Evolutionary conservation across 2,113 vertebrate genomes (phyloP), one percentile per base, ranked within the genome.

Genomic region (Lepus americanus): DNA sequence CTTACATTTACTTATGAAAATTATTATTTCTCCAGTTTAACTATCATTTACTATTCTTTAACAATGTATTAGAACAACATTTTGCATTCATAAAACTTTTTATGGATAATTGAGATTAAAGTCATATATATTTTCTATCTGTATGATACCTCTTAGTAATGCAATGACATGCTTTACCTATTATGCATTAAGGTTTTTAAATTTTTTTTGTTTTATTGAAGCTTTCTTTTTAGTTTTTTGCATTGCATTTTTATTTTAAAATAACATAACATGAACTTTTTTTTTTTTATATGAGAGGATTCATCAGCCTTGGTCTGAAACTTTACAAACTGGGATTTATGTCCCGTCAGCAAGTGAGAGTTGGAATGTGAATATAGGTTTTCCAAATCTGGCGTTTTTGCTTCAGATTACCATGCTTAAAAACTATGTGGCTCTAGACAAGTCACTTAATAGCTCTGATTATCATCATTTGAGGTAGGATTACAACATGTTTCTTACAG

Each of bases 61-160:
- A 9, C 51, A 51, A n/a, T 59, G 59, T 36, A 49, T 44, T 83
- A 92, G 29, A 72, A 73, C 22, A 92, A 13, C 6, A 49, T 44
- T 73, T 87, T 86, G 74, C 6, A 3, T 87, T 80, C 79, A 77
- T 85, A 9, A 55, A 94, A 88, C 14, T 69, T 90, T 39, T 39
- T 23, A 51, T 25, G 39, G 33, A 82, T 70, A 79, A 61, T 12
- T 93, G 17, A 20, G 20, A 36, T 77, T 55, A 83, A 74, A 49
- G 64, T 14, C 36, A 63, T 11, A 27, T 23, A 19, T 13, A 69
- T 61, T 92, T 6, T 10, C 61, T 70, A 31, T 67, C 79, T 39
- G 79, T 79, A 22, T 13, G 55, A 76, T 12, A 36, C n/a, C 19
- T 59, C 39, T 83, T 69, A 83, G 51, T 90, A 55, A 83, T 81